These are phyloP conservation scores for Iselma pallidipennis DNA, from an alignment of 2,888 invertebrate genomes.

Conservation along the genomic window DNA sequence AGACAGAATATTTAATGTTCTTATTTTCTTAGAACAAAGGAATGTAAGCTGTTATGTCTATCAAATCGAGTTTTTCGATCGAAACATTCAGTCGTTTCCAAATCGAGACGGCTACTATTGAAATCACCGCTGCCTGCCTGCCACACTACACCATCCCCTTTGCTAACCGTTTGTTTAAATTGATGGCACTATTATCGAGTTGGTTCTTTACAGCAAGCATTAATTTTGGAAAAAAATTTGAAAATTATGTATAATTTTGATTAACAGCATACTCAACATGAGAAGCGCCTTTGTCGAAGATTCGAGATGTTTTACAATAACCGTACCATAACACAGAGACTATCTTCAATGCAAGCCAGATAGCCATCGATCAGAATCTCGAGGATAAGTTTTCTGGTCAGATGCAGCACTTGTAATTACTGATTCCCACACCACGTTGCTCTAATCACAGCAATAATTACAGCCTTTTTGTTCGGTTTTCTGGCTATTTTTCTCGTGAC, in stretches of 20 bases:
- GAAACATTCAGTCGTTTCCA: background rate
- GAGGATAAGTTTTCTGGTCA: conserved; percentile 44
- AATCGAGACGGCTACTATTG: conserved; percentile 1
- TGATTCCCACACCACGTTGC: conserved; percentile 54
- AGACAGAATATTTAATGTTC: conserved; percentile 55
- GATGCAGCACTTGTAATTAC: conserved; percentile 54
- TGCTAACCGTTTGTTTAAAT: background rate
- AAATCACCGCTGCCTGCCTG: background rate
- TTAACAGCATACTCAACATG: conserved; percentile 49
- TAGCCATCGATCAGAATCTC: conserved; percentile 17
- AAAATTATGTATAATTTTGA: conserved; percentile 56
- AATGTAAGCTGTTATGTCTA: conserved; percentile 34
- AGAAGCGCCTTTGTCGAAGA: conserved; percentile 35
- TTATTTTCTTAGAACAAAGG: conserved; percentile 51
- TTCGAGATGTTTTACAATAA: background rate
- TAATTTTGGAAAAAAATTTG: conserved; percentile 40
- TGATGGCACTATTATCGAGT: background rate
- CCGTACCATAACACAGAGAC: conserved; percentile 11
- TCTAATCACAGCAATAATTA: conserved; percentile 55
- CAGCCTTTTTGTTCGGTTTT: conserved; percentile 52
- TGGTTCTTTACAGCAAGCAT: background rate
- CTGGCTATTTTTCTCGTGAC: conserved; percentile 51
- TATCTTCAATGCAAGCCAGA: conserved; percentile 12
- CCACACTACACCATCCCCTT: background rate
- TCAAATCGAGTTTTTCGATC: conserved; percentile 6